Evolutionary conservation across 2,797 vertebrate species (phyloP), one percentile per base, ranked within the genome.

Genomic region (Clarias pachynema): DNA sequence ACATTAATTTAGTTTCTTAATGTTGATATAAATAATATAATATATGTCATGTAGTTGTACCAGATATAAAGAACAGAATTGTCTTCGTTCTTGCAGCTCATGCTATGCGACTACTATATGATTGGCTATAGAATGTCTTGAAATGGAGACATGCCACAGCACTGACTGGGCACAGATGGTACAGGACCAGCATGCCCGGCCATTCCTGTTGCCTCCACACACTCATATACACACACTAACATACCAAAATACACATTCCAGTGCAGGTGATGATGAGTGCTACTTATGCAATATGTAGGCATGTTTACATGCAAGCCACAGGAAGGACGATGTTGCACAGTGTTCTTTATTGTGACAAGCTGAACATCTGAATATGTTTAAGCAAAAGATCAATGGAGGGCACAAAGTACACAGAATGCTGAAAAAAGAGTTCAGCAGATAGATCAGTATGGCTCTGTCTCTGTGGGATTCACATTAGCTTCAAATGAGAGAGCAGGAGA

Each of bases 91-190:
- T 34, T 66, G n/a, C n/a, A 66, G 63, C 40, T 53, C 40, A 53
- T 44, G 40, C 7, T 49, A 29, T 78, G 66, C 14, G 37, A 26
- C 31, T 24, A 20, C 85, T 83, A 79, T 86, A 86, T 85, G 77
- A 84, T 79, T 83, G 88, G 87, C 83, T 86, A 80, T 89, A 92
- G 86, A 84, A 81, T 57, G 86, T 84, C 87, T 62, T 87, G 87
- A 80, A 88, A 90, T 91, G 92, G 92, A 92, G 93, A 86, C 85
- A 87, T 85, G 88, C 91, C 91, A 93, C 89, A 90, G 87, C 86
- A 90, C 88, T 93, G 92, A 90, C 88, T 91, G 91, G 92, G 93
- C 94, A 94, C 95, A 95, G 95, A 96, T 95, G 95, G 95, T 90
- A 90, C 90, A 93, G 92, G 92, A 93, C 92, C 94, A 93, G 94